Conservation (phyloP, 2,797 vertebrate species). For the Gila robusta region DNA sequence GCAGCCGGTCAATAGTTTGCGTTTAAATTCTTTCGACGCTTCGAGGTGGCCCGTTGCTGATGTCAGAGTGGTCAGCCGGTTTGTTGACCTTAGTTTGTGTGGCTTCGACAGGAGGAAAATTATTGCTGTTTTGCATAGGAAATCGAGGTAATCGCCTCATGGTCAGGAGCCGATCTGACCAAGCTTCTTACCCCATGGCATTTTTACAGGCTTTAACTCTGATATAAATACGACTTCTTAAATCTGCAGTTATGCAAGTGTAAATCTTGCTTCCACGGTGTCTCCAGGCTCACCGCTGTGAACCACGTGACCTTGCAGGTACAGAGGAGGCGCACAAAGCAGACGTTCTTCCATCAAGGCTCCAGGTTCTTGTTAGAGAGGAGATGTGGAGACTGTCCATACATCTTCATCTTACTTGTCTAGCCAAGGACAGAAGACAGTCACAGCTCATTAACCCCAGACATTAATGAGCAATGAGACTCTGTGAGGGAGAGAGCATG, state of each 20-base stretch:
- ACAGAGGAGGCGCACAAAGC: slow-evolving; percentile 37
- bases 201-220: slow-evolving; percentile 66
- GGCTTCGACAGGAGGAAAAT: slow-evolving; percentile 74
- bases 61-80: slow-evolving; percentile 75
- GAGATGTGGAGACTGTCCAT: slow-evolving; percentile 60
- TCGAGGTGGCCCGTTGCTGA: slow-evolving; percentile 80
- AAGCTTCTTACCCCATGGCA: slow-evolving; percentile 42
- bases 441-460: slow-evolving; percentile 72
- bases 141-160: slow-evolving; percentile 70
- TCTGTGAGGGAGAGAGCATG: slow-evolving; percentile 13
- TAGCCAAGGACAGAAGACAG: slow-evolving; percentile 58
- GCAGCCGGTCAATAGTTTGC: slow-evolving; percentile 9
- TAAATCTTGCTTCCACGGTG: slow-evolving; percentile 70
- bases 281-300: slow-evolving; percentile 62
- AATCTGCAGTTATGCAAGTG: slow-evolving; percentile 71
- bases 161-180: slow-evolving; percentile 64
- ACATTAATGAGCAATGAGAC: slow-evolving; percentile 73
- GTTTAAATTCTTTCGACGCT: slow-evolving; percentile 46
- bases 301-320: slow-evolving; percentile 43
- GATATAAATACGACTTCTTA: slow-evolving; percentile 69
- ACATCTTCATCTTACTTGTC: slow-evolving; percentile 56
- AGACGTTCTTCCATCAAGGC: slow-evolving; percentile 59
- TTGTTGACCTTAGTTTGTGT: slow-evolving; percentile 73
- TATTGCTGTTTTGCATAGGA: slow-evolving; percentile 73
- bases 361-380: slow-evolving; percentile 27